phyloP scores from a whole-genome alignment of 1,140 invertebrate species.

The Teleogryllus occipitalis region DNA sequence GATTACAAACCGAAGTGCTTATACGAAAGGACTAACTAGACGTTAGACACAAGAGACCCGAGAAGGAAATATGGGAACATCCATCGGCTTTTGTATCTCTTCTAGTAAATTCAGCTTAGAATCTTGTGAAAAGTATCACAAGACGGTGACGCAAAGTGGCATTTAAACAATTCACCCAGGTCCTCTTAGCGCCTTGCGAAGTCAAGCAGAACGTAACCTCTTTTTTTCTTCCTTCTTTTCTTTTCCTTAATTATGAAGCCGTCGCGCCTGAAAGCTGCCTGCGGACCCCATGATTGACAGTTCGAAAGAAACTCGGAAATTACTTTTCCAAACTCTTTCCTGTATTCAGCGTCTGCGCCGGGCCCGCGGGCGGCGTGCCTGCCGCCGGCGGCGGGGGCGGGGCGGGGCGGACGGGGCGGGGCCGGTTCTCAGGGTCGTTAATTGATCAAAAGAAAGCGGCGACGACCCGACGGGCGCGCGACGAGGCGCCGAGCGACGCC shows the following conservation, averaged over 20 bases:
- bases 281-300: slow-evolving; percentile 11
- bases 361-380: not conserved
- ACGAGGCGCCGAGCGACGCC: not conserved
- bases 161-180: too few species aligned
- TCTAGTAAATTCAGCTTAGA: too few species aligned
- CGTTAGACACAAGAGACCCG: too few species aligned
- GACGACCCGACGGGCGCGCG: not conserved
- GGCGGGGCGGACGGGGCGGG: too few species aligned
- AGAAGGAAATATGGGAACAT: too few species aligned
- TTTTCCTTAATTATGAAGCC: not conserved
- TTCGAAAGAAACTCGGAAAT: slow-evolving; percentile 16
- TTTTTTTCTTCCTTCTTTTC: not conserved
- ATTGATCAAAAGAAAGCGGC: slow-evolving; percentile 17
- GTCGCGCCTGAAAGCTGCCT: not conserved
- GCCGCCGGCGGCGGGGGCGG: not conserved
- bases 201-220: not conserved
- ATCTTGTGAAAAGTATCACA: too few species aligned
- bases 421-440: not conserved
- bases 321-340: slow-evolving; percentile 18
- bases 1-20: too few species aligned
- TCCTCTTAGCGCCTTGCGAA: not conserved
- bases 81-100: too few species aligned
- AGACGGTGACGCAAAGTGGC: too few species aligned
- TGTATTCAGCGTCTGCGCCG: not conserved
- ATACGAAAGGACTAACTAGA: too few species aligned